Conservation (phyloP, 2,888 invertebrate species). For the Onthophagus sagittarius region DNA sequence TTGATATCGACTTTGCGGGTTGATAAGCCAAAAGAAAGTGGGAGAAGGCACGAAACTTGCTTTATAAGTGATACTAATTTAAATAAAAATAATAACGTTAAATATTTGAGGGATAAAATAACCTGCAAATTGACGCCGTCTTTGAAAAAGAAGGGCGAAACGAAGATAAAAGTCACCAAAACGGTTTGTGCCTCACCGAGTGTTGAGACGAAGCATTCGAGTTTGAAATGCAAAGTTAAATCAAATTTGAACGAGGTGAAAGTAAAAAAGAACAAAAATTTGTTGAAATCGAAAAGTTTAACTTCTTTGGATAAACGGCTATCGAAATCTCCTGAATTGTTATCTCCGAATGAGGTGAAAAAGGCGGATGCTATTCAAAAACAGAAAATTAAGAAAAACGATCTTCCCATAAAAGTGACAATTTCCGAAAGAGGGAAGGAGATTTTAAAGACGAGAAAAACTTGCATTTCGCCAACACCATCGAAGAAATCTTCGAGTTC, state of each 20-base stretch:
- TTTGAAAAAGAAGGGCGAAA: conserved; percentile 23
- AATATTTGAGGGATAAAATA: conserved; percentile 60
- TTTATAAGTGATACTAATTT: conserved; percentile 45
- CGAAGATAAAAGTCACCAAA: conserved; percentile 37
- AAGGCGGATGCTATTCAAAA: conserved; percentile 18
- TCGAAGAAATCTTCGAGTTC: conserved; percentile 36
- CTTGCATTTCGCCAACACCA: conserved; percentile 31
- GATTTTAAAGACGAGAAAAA: conserved; percentile 32
- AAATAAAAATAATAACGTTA: conserved; percentile 54
- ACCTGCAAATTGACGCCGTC: conserved; percentile 54
- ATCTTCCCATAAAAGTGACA: conserved; percentile 48
- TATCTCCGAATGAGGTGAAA: conserved; percentile 58
- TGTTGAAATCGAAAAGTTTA: conserved; percentile 23
- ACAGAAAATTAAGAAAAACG: conserved; percentile 29
- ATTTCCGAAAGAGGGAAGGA: conserved; percentile 42
- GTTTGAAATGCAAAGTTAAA: conserved; percentile 44
- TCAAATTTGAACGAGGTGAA: conserved; percentile 33
- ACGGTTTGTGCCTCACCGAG: conserved; percentile 38
- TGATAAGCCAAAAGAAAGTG: conserved; percentile 34
- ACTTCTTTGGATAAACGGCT: conserved; percentile 30
- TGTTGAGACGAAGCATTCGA: conserved; percentile 12
- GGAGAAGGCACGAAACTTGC: conserved; percentile 52
- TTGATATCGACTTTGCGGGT: conserved; percentile 57
- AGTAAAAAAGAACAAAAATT: conserved; percentile 23
- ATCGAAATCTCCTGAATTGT: conserved; percentile 53